Evolutionary conservation across 2,797 vertebrate species (phyloP).

Genomic region (Chanos chanos): DNA sequence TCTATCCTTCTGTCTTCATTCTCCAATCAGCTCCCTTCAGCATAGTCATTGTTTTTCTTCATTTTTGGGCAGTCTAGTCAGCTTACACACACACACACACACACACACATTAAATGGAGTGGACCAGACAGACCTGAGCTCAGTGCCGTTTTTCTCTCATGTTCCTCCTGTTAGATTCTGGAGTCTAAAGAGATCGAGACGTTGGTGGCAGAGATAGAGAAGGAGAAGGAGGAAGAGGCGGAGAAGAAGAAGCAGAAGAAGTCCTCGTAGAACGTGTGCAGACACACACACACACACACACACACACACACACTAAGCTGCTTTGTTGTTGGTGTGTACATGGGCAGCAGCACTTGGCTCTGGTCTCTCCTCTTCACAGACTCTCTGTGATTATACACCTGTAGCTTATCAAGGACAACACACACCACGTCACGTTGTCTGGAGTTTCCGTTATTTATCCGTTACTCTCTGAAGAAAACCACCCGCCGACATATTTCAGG

Average conservation of each 20-base stretch:
- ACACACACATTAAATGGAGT: neutral
- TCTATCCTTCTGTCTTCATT: too few species aligned
- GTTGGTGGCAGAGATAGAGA: conserved; percentile 78
- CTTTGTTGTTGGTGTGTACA: conserved; percentile 26
- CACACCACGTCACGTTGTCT: too few species aligned
- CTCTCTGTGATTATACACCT: conserved; percentile 4
- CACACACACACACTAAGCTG: neutral
- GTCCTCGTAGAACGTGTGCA: conserved; percentile 54
- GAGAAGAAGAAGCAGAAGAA: conserved; percentile 86
- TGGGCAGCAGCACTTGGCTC: conserved; percentile 35
- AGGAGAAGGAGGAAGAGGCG: conserved; percentile 80
- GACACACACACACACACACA: neutral
- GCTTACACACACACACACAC: too few species aligned
- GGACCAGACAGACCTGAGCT: too few species aligned
- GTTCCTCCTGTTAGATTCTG: conserved; percentile 67
- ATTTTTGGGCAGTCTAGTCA: too few species aligned
- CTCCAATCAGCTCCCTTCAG: too few species aligned
- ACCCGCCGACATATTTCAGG: too few species aligned
- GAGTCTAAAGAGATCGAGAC: conserved; percentile 82
- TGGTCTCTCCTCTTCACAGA: conserved; percentile 17
- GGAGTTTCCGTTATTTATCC: too few species aligned
- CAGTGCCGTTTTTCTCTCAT: conserved; percentile 11
- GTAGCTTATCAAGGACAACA: too few species aligned
- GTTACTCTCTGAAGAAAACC: too few species aligned
- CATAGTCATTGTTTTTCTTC: too few species aligned